These are phyloP conservation scores for Eupithecia exiguata DNA, from an alignment of 2,888 invertebrate genomes.

Conservation along the genomic window DNA sequence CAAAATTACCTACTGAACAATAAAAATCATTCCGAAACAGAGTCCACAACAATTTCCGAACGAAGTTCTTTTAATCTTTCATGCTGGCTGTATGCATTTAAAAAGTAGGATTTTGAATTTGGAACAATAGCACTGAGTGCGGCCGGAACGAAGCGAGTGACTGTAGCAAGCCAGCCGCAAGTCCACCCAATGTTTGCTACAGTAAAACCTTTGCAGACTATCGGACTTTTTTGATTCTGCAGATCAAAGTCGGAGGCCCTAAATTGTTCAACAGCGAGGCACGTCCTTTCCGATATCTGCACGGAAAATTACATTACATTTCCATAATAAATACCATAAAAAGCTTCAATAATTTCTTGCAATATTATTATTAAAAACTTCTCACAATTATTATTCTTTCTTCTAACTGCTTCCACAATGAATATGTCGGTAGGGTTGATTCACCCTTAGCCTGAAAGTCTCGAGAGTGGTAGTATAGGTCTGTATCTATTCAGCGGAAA, in stretches of 20 bases:
- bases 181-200: slow-evolving; percentile 18
- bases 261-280: neutral
- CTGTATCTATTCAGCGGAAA: too few species aligned
- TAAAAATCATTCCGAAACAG: neutral
- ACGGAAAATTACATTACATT: too few species aligned
- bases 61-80: slow-evolving; percentile 34
- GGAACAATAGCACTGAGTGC: slow-evolving; percentile 28
- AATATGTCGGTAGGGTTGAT: too few species aligned
- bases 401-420: too few species aligned
- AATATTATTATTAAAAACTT: neutral
- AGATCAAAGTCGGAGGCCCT: neutral
- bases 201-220: slow-evolving; percentile 1
- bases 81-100: slow-evolving; percentile 26
- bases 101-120: slow-evolving; percentile 33
- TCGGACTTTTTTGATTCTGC: neutral
- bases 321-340: too few species aligned
- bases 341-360: neutral
- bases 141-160: slow-evolving; percentile 12
- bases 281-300: too few species aligned
- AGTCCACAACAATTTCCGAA: slow-evolving; percentile 18
- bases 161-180: slow-evolving; percentile 21
- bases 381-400: too few species aligned
- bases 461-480: too few species aligned
- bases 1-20: slow-evolving; percentile 14
- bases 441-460: too few species aligned